Evolutionary conservation across 2,113 vertebrate genomes (phyloP).

Genomic region (Charina bottae): DNA sequence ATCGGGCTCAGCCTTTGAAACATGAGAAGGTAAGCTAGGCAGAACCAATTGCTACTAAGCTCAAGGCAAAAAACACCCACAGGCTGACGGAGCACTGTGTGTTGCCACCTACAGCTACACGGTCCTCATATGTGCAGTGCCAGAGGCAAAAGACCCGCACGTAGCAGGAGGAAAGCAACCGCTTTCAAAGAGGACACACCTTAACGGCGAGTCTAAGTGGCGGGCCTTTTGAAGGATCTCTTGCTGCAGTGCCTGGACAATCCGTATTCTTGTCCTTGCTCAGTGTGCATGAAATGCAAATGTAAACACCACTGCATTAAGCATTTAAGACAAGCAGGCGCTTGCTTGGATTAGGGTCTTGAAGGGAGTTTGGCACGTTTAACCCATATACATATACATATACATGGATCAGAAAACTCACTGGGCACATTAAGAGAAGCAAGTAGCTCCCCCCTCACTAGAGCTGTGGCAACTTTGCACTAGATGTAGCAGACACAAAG

Average conservation of each 20-base stretch:
- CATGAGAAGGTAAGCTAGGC: conserved; percentile 35
- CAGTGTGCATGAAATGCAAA: conserved; percentile 45
- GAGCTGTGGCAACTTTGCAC: conserved; percentile 60
- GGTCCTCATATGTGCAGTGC: not conserved
- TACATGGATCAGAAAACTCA: conserved; percentile 46
- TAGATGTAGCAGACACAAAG: conserved; percentile 64
- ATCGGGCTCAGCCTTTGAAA: conserved; percentile 45
- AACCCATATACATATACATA: conserved; percentile 38
- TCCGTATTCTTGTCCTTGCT: conserved; percentile 18
- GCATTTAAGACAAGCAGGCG: conserved; percentile 58
- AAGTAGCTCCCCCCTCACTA: conserved; percentile 42
- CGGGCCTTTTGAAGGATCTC: conserved; percentile 38
- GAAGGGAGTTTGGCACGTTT: conserved; percentile 16
- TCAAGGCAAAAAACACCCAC: conserved; percentile 63
- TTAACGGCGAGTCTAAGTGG: fast-evolving
- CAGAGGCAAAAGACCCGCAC: not conserved
- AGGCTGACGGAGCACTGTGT: not conserved
- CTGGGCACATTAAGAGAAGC: conserved; percentile 38
- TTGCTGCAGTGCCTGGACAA: fast-evolving
- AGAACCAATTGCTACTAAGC: conserved; percentile 57
- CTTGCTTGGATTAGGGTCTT: conserved; percentile 19
- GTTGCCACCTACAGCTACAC: conserved; percentile 10
- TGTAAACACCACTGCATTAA: conserved; percentile 55
- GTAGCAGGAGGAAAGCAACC: conserved; percentile 21
- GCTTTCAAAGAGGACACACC: not conserved